These are phyloP conservation scores for Fulmarus glacialis DNA, from an alignment of 2,113 vertebrate genomes.

Conservation along the genomic window DNA sequence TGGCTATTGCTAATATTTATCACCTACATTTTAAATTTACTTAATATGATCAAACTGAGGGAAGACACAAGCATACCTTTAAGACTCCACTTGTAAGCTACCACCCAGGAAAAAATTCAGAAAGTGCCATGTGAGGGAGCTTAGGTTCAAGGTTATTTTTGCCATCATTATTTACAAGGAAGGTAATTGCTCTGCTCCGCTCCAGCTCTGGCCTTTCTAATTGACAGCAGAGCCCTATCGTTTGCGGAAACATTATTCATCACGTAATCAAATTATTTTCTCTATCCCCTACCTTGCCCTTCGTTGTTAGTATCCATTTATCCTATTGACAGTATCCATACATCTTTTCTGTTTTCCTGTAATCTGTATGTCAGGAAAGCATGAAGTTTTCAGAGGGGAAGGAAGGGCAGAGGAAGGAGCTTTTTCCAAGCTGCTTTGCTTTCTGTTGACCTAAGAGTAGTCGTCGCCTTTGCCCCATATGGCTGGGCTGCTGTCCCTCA, in stretches of 20 bases:
- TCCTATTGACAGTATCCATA: background rate
- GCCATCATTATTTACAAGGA: background rate
- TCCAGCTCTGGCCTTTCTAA: background rate
- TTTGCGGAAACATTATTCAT: background rate
- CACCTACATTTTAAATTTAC: background rate
- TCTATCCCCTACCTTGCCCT: background rate
- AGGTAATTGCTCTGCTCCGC: background rate
- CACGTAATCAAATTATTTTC: background rate
- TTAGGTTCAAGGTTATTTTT: background rate
- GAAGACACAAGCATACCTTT: background rate
- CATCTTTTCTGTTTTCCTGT: background rate
- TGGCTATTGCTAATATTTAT: background rate
- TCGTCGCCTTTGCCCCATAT: background rate
- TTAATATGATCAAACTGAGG: background rate
- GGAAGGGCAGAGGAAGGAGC: background rate
- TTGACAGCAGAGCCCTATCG: background rate
- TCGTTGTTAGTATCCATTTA: background rate
- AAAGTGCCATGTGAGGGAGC: background rate
- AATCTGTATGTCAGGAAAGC: background rate
- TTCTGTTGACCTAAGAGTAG: background rate
- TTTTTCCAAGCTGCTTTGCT: background rate
- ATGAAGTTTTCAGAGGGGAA: background rate
- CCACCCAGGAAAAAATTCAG: background rate
- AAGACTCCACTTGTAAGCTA: background rate
- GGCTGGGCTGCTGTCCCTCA: background rate